A percentile compares a stretch with the other conserved stretches of the same genome.
Conservation (phyloP, 2,888 invertebrate species). For the Lymantria monacha region DNA sequence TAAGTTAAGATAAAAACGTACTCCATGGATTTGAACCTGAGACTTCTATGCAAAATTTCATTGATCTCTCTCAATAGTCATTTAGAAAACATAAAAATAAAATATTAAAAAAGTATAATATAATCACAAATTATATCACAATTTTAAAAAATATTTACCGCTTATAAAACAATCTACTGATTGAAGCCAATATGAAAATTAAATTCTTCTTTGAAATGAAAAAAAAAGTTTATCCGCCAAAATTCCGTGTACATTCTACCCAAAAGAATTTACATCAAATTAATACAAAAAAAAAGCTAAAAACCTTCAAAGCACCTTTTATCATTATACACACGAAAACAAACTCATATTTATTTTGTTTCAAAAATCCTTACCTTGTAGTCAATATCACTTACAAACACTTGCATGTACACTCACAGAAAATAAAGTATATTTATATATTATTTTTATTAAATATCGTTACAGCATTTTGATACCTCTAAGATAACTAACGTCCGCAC, state of each 20-base stretch:
- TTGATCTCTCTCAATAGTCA: too few species aligned
- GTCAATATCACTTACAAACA: conserved; percentile 7
- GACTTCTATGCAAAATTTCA: too few species aligned
- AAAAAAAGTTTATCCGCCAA: background rate
- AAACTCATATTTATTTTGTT: background rate
- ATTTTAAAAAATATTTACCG: too few species aligned
- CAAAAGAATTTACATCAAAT: background rate
- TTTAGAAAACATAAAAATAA: too few species aligned
- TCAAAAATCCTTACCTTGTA: conserved; percentile 5
- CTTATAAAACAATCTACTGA: too few species aligned
- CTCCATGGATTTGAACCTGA: too few species aligned
- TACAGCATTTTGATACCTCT: conserved; percentile 7
- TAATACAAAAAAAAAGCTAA: background rate
- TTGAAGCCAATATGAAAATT: background rate
- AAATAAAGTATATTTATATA: conserved; percentile 1
- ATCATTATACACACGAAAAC: background rate
- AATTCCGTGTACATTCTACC: background rate
- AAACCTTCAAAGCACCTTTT: background rate
- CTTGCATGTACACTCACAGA: conserved; percentile 6
- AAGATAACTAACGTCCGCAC: conserved; percentile 18
- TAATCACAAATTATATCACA: too few species aligned
- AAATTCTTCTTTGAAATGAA: background rate
- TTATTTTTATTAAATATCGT: conserved; percentile 4
- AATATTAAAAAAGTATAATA: too few species aligned
- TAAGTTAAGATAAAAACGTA: too few species aligned